A percentile compares a stretch with the other conserved stretches of the same genome.
Conservation (phyloP, 1,140 invertebrate species). For the Eriocheir sinensis region DNA sequence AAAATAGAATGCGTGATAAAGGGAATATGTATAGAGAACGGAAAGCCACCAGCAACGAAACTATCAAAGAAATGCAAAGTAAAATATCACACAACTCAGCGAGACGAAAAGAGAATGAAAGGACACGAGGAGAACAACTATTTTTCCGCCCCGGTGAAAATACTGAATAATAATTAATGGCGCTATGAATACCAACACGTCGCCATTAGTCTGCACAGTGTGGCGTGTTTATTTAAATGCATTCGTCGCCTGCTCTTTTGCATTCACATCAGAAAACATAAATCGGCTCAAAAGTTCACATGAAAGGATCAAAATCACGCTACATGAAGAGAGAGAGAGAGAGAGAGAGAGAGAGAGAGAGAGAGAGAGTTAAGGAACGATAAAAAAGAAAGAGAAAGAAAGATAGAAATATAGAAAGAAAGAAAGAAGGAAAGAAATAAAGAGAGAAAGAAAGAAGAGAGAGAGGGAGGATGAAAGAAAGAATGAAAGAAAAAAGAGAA, state of each 20-base stretch:
- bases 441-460: slow-evolving; percentile 31
- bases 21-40: too few species aligned
- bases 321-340: background rate
- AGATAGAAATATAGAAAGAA: background rate
- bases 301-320: background rate
- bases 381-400: too few species aligned
- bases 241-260: background rate
- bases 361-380: background rate
- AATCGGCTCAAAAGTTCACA: slow-evolving; percentile 13
- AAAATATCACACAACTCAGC: too few species aligned
- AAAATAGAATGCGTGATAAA: too few species aligned
- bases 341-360: slow-evolving; percentile 22
- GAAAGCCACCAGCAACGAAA: too few species aligned
- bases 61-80: too few species aligned
- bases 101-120: too few species aligned
- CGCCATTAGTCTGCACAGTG: background rate
- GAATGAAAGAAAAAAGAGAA: background rate
- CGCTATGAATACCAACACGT: background rate
- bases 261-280: background rate
- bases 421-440: slow-evolving; percentile 20
- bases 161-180: background rate
- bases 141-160: background rate
- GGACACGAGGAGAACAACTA: too few species aligned
- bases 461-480: background rate
- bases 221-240: background rate